These are phyloP conservation scores for Megalopta genalis DNA, from an alignment of 1,140 invertebrate genomes.

Conservation along the genomic window DNA sequence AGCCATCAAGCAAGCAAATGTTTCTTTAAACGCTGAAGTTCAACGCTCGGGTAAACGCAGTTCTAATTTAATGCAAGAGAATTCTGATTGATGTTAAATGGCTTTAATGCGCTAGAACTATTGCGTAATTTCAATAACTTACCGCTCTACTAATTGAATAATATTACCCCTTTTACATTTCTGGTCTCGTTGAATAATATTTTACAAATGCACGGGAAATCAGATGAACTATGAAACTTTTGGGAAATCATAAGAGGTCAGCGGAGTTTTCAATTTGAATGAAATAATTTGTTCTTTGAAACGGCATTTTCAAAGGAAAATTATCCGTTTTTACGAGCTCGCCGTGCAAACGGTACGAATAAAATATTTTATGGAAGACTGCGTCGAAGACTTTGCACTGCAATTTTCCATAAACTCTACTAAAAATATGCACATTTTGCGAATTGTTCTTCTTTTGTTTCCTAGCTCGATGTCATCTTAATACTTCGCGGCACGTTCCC, in stretches of 20 bases:
- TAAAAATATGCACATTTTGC: constrained; percentile 9
- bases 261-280: too few species aligned
- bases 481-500: not conserved
- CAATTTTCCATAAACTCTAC: not conserved
- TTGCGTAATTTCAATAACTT: not conserved
- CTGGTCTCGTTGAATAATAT: too few species aligned
- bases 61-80: not conserved
- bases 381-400: too few species aligned
- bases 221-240: too few species aligned
- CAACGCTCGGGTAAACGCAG: not conserved
- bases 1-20: not conserved
- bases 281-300: not conserved
- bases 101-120: not conserved
- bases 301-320: not conserved
- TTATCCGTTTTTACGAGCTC: not conserved
- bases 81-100: not conserved
- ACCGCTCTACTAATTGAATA: too few species aligned
- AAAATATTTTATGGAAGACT: not conserved
- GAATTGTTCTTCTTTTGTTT: not conserved
- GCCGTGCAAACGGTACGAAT: not conserved
- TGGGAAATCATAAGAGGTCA: not conserved
- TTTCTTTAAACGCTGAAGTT: not conserved
- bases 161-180: too few species aligned
- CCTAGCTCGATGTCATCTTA: constrained; percentile 18
- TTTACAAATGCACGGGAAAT: too few species aligned